Base-by-base conservation (phyloP, 2,888 invertebrate genomes). In the Ceratothoa steindachneri region DNA sequence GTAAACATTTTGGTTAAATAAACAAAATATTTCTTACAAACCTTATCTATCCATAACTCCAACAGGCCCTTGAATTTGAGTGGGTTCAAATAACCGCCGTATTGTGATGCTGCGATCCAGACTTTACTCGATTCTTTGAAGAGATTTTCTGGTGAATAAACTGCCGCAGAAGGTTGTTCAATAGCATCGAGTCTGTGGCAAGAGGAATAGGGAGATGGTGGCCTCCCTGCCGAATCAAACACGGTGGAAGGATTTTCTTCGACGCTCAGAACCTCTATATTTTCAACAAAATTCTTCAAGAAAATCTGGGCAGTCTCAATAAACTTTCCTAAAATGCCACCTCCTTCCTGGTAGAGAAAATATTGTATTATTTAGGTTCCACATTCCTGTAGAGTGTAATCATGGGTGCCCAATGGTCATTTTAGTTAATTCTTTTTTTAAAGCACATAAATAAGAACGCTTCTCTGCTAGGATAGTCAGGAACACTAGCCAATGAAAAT, bases 111-210 rank as follows among this genome's bases (percentile, higher is more conserved):
- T 22, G 24, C 2, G 3, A 60, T 60, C 60, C 60, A 60, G 12
- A 60, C 27, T 60, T 60, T 60, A 7, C 60, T 60, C 22, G 60
- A 60, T 60, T 60, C 27, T 60, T 60, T 41, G 41, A 41, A 41
- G 15, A 41, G 41, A n/a, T n/a, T n/a, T n/a, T n/a, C n/a, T n/a
- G n/a, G n/a, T n/a, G n/a, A n/a, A n/a, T n/a, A n/a, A n/a, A n/a
- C n/a, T n/a, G n/a, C n/a, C 15, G 41, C 15, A 9, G 41, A 41
- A 9, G 41, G 15, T 15, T 41, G 41, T 41, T 5, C 5, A 41
- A 41, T 41, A 9, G 41, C 5, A 41, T 5, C 7, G 5, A 41
- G 15, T 9, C 41, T 41, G 7, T 15, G 41, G 15, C 41, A 41
- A 41, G 41, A 41, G 15, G 41, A 41, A 9, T 41, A 15, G 5